These are phyloP conservation scores for Styela clava DNA, from an alignment of 23 tunicate species.

Conservation along the genomic window DNA sequence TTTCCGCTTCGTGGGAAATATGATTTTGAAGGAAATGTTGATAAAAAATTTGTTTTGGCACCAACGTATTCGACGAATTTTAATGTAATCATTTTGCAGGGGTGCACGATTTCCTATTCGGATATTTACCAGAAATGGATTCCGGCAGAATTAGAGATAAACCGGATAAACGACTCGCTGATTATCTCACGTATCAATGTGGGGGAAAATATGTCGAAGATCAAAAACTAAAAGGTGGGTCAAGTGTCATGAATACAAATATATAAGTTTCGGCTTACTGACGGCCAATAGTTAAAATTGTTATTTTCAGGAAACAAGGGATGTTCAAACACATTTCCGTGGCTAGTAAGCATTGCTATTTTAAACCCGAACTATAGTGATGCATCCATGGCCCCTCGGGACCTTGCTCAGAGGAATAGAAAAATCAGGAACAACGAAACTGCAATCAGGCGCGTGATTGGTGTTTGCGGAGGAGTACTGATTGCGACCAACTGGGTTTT, in stretches of 20 bases:
- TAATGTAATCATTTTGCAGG: too few species aligned
- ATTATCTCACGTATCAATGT: slow-evolving; percentile 49
- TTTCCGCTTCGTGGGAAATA: too few species aligned
- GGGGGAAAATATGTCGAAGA: slow-evolving; percentile 10
- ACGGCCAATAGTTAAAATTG: too few species aligned
- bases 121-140: slow-evolving; percentile 41
- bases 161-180: slow-evolving; percentile 42
- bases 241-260: background rate
- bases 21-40: too few species aligned
- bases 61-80: too few species aligned
- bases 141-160: slow-evolving; percentile 30
- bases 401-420: slow-evolving; percentile 14
- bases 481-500: slow-evolving; percentile 9
- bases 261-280: too few species aligned
- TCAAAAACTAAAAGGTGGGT: background rate
- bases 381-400: background rate
- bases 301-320: background rate
- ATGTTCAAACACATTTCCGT: slow-evolving; percentile 6
- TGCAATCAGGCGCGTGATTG: background rate
- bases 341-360: slow-evolving; percentile 29
- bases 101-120: slow-evolving; percentile 41
- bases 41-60: too few species aligned
- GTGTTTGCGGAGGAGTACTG: slow-evolving; percentile 23
- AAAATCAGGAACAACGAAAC: slow-evolving; percentile 20
- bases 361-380: slow-evolving; percentile 21